These are phyloP conservation scores for Phymastichus coffea DNA, from an alignment of 1,140 invertebrate species.

Conservation along the genomic window DNA sequence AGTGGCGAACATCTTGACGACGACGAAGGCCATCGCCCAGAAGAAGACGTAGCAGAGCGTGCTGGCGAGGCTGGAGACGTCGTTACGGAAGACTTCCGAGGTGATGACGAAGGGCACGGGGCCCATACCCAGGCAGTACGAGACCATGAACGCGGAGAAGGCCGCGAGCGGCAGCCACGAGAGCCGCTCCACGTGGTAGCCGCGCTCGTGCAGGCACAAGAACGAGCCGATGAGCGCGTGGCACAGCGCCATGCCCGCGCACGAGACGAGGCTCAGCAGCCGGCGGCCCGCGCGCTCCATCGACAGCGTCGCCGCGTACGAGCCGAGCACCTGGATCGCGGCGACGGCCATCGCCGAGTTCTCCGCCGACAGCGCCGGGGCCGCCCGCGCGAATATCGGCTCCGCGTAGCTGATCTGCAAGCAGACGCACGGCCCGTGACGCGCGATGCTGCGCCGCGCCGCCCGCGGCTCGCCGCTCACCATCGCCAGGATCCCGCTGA, in stretches of 20 bases:
- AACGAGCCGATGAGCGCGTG: conserved; percentile 49
- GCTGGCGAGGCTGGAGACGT: conserved; percentile 54
- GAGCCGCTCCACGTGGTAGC: conserved; percentile 41
- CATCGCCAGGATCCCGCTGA: conserved; percentile 51
- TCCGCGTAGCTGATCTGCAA: conserved; percentile 57
- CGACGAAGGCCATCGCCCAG: conserved; percentile 59
- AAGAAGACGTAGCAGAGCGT: conserved; percentile 54
- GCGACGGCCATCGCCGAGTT: conserved; percentile 59
- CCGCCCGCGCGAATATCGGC: conserved; percentile 59
- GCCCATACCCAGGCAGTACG: conserved; percentile 55
- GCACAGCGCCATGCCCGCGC: conserved; percentile 50
- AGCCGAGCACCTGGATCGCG: conserved; percentile 51
- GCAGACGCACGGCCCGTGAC: no score
- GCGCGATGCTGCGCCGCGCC: no score
- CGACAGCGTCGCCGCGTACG: conserved; percentile 54
- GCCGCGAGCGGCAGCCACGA: conserved; percentile 59
- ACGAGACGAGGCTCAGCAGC: conserved; percentile 59
- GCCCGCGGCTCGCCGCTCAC: no score
- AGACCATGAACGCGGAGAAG: conserved; percentile 59
- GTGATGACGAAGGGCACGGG: conserved; percentile 63
- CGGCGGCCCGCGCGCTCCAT: conserved; percentile 65
- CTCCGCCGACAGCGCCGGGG: conserved; percentile 52
- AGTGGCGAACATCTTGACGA: conserved; percentile 55
- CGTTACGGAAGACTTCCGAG: conserved; percentile 63
- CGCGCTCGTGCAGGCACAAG: conserved; percentile 45